Conservation (phyloP, 2,113 vertebrate species). For the Sapayoa aenigma region DNA sequence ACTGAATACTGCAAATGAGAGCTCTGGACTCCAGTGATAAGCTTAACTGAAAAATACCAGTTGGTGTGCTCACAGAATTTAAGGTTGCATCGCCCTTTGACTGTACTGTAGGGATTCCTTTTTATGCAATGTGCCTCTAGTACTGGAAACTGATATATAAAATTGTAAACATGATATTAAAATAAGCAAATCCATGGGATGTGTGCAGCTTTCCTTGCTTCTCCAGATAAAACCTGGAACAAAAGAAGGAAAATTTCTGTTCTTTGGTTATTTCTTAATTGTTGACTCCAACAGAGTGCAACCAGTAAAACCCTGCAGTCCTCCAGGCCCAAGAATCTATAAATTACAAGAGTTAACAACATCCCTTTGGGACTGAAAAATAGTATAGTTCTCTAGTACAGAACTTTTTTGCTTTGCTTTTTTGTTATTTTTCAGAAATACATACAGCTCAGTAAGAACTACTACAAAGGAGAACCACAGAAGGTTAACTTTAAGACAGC, state of each 20-base stretch:
- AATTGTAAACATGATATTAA: background rate
- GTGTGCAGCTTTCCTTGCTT: background rate
- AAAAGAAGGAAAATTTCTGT: background rate
- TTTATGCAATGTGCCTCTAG: background rate
- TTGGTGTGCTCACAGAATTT: background rate
- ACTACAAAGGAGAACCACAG: conserved; percentile 63
- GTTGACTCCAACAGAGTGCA: background rate
- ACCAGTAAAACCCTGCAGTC: background rate
- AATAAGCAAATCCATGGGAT: background rate
- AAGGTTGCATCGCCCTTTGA: background rate
- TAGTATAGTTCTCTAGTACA: background rate
- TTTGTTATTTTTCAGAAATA: conserved; percentile 64
- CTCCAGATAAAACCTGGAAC: background rate
- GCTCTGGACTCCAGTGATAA: background rate
- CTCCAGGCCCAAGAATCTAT: background rate
- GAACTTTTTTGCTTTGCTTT: background rate
- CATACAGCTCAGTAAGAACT: conserved; percentile 59
- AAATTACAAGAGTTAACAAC: background rate
- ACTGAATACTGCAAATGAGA: background rate
- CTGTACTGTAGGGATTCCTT: background rate
- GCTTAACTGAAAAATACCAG: background rate
- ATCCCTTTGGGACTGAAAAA: background rate
- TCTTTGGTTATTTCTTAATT: background rate
- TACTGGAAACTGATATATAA: background rate
- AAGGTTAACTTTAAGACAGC: conserved; percentile 60